phyloP scores from a whole-genome alignment of 2,797 vertebrate species.

The Esox lucius region DNA sequence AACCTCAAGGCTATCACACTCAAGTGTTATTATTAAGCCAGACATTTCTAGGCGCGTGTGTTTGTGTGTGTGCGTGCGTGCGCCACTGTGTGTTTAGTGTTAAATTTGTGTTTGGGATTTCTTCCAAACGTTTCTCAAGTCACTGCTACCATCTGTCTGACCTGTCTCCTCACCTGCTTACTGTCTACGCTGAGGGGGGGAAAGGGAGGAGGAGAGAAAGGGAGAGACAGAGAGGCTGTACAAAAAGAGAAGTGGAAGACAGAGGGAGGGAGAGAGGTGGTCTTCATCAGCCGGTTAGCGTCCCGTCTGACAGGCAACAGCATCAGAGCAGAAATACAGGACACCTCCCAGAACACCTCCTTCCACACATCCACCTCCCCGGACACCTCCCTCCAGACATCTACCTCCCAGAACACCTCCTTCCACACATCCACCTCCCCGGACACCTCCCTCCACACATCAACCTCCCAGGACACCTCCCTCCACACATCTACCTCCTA shows the following conservation, averaged over 20 bases:
- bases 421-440: too few species aligned
- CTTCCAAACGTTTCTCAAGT: constrained; percentile 55
- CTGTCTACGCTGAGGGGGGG: constrained; percentile 36
- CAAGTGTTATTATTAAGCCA: constrained; percentile 56
- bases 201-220: not conserved
- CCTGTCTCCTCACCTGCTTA: constrained; percentile 67
- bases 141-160: constrained; percentile 70
- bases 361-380: too few species aligned
- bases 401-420: too few species aligned
- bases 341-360: too few species aligned
- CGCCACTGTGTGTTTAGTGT: constrained; percentile 20
- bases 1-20: constrained; percentile 60
- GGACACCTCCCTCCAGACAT: too few species aligned
- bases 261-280: not conserved
- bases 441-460: not conserved
- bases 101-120: constrained; percentile 46
- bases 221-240: constrained; percentile 5
- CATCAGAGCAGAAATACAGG: too few species aligned
- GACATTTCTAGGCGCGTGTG: constrained; percentile 16
- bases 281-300: not conserved
- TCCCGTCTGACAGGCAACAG: too few species aligned
- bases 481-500: too few species aligned
- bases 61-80: constrained; percentile 16
- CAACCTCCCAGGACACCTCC: not conserved
- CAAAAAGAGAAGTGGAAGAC: constrained; percentile 4